Evolutionary conservation across 2,888 invertebrate species (phyloP).

Genomic region (Xylocampa areola): DNA sequence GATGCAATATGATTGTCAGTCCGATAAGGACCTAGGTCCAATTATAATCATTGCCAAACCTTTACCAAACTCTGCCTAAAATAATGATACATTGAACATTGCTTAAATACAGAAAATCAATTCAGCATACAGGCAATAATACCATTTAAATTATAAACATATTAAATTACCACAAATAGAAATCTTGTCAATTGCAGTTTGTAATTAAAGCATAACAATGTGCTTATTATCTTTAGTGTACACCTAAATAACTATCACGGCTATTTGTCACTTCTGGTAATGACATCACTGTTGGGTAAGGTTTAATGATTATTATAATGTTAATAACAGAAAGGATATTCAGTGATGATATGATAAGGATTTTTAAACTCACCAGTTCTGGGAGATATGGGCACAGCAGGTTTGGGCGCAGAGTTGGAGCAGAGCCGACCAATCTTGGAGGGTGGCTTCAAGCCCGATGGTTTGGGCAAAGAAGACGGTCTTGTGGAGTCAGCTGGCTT

Average conservation of each 20-base stretch:
- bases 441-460: constrained; percentile 91
- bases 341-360: constrained; percentile 6
- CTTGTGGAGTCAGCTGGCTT: constrained; percentile 73
- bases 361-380: constrained; percentile 82
- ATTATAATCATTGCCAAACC: constrained; percentile 37
- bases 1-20: constrained; percentile 61
- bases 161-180: constrained; percentile 25
- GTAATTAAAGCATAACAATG: constrained; percentile 54
- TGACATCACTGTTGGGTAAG: constrained; percentile 10
- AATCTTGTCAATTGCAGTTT: constrained; percentile 83
- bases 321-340: constrained; percentile 20
- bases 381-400: constrained; percentile 91
- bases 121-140: constrained; percentile 40
- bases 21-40: constrained; percentile 62
- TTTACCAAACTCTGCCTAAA: constrained; percentile 49
- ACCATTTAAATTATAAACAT: constrained; percentile 18
- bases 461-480: constrained; percentile 85
- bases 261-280: constrained; percentile 16
- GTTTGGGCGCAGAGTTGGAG: constrained; percentile 91
- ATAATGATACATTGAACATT: constrained; percentile 41
- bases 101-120: constrained; percentile 49
- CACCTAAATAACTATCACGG: constrained; percentile 27
- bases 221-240: constrained; percentile 27
- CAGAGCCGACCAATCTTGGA: constrained; percentile 92
- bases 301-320: constrained; percentile 6